These are phyloP conservation scores for Podargus strigoides DNA, from an alignment of 2,797 vertebrate genomes.

Conservation along the genomic window DNA sequence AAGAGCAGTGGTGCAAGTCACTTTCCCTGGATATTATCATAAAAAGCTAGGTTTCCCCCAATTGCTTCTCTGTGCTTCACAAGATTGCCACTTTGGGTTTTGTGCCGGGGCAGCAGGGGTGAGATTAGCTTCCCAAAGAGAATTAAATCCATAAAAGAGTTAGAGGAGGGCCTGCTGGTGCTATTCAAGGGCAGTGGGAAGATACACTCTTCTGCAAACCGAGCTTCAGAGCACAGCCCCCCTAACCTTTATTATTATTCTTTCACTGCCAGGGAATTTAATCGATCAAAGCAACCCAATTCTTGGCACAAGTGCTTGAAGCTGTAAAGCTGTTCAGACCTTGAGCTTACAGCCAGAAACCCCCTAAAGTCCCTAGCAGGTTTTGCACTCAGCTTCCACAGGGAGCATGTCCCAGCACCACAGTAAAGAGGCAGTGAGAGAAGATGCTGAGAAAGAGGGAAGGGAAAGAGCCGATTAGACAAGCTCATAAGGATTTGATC, in stretches of 20 bases:
- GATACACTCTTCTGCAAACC: slow-evolving; percentile 35
- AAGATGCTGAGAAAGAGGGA: neutral
- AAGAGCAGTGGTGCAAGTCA: slow-evolving; percentile 44
- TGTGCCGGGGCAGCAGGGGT: slow-evolving; percentile 47
- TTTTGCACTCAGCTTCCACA: neutral
- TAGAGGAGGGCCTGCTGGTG: slow-evolving; percentile 37
- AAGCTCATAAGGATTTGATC: neutral
- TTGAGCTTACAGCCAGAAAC: neutral
- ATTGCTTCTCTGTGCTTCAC: slow-evolving; percentile 47
- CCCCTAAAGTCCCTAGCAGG: neutral
- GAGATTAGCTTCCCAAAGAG: slow-evolving; percentile 59
- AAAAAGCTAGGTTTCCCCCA: slow-evolving; percentile 38
- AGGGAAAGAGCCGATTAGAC: neutral
- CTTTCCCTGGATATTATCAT: slow-evolving; percentile 33
- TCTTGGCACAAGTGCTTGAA: slow-evolving; percentile 51
- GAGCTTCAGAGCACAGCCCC: neutral
- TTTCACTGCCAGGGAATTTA: slow-evolving; percentile 47
- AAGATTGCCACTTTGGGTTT: slow-evolving; percentile 55
- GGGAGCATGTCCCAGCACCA: neutral
- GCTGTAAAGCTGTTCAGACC: slow-evolving; percentile 13
- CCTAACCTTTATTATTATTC: slow-evolving; percentile 47
- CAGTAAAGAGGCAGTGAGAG: neutral
- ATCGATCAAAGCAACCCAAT: slow-evolving; percentile 56
- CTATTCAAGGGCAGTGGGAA: slow-evolving; percentile 53
- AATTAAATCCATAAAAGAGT: slow-evolving; percentile 53